Conservation (phyloP, 1,140 invertebrate species). For the Aphelenchoides besseyi region DNA sequence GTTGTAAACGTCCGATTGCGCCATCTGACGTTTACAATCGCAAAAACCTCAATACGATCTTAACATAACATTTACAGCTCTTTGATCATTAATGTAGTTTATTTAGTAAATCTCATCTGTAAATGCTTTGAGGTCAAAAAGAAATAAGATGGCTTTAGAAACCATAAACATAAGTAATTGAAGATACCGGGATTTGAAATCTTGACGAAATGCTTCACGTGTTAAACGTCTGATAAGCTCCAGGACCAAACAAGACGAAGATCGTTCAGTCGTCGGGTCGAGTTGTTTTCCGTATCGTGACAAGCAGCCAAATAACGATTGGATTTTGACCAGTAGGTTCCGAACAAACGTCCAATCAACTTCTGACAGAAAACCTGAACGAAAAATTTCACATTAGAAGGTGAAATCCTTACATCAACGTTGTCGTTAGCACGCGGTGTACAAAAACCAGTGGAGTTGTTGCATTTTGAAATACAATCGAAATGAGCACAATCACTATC, state of each 20-base stretch:
- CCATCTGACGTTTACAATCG: too few species aligned
- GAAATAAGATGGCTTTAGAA: background rate
- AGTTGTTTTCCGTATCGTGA: slow-evolving; percentile 32
- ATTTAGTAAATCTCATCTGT: too few species aligned
- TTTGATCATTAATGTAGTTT: too few species aligned
- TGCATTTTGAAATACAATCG: slow-evolving; percentile 49
- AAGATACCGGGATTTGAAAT: background rate
- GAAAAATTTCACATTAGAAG: too few species aligned
- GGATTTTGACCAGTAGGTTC: slow-evolving; percentile 59
- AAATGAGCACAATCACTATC: slow-evolving; percentile 52
- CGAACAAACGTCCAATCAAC: slow-evolving; percentile 55
- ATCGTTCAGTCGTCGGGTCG: slow-evolving; percentile 51
- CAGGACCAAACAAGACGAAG: slow-evolving; percentile 58
- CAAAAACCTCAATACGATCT: too few species aligned
- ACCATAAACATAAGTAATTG: background rate
- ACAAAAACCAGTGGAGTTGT: slow-evolving; percentile 44
- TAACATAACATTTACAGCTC: too few species aligned
- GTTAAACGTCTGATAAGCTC: slow-evolving; percentile 35
- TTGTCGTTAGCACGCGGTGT: slow-evolving; percentile 54
- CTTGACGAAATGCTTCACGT: too few species aligned
- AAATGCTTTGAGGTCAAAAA: background rate
- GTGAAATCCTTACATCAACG: slow-evolving; percentile 60
- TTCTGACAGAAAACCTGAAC: slow-evolving; percentile 60
- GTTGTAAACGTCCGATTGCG: too few species aligned
- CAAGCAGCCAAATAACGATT: slow-evolving; percentile 52